phyloP scores from a whole-genome alignment of 37 sponge, comb jelly and placozoan species.

The Ianthella basta region DNA sequence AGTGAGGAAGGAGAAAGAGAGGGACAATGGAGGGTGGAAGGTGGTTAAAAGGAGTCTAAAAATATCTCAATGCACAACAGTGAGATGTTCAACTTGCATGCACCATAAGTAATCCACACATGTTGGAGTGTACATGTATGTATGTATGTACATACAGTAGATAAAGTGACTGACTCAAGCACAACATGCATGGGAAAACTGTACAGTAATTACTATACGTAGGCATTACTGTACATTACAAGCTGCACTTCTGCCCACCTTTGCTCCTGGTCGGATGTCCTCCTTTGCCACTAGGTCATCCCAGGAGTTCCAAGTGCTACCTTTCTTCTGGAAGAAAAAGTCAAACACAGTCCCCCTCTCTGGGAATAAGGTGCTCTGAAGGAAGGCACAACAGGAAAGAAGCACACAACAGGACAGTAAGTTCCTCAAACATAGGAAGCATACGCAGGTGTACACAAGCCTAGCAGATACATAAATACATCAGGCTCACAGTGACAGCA shows the following conservation, averaged over 20 bases:
- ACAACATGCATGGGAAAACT: too few relatives aligned
- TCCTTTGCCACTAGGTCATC: slow-evolving; percentile 73
- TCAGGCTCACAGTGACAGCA: too few relatives aligned
- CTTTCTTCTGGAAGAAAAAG: slow-evolving; percentile 74
- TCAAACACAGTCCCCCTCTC: slow-evolving; percentile 92
- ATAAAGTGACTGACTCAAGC: background rate
- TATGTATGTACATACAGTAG: background rate
- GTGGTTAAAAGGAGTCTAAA: too few relatives aligned
- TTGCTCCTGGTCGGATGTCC: slow-evolving; percentile 69
- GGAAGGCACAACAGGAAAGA: background rate
- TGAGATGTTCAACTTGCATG: background rate
- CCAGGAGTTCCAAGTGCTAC: slow-evolving; percentile 82
- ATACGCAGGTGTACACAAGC: background rate
- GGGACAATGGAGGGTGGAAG: background rate
- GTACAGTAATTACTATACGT: background rate
- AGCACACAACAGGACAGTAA: background rate
- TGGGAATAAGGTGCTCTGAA: slow-evolving; percentile 85
- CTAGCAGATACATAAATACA: background rate
- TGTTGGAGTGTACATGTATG: background rate
- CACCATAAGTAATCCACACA: too few relatives aligned
- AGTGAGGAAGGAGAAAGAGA: background rate
- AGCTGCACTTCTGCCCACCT: slow-evolving; percentile 27
- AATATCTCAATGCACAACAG: too few relatives aligned
- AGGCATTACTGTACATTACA: background rate
- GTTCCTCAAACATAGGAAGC: background rate